These are phyloP conservation scores for Vidua macroura DNA, from an alignment of 2,113 vertebrate species.

Conservation along the genomic window DNA sequence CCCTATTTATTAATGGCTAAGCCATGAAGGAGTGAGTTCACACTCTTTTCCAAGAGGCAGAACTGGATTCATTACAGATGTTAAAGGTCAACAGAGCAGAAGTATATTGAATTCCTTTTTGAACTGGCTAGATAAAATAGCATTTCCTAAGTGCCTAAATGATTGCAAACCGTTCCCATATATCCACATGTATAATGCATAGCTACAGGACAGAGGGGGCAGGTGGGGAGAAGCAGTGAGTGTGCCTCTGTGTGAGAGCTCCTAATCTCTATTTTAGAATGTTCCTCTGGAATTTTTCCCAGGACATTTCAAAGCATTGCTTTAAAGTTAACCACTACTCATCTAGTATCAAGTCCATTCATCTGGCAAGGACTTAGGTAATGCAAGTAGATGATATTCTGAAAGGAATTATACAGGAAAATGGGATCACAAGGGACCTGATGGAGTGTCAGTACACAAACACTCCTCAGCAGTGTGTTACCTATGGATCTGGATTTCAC, in stretches of 20 bases:
- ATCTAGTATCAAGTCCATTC: background rate
- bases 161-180: conserved; percentile 21
- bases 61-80: conserved; percentile 54
- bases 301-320: conserved; percentile 49
- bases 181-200: background rate
- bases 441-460: conserved; percentile 48
- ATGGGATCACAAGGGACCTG: background rate
- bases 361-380: conserved; percentile 32
- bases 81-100: conserved; percentile 29
- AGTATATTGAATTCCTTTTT: conserved; percentile 37
- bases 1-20: conserved; percentile 51
- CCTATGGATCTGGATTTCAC: background rate
- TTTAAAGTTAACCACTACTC: conserved; percentile 46
- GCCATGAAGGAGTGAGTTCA: conserved; percentile 18
- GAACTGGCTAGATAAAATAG: conserved; percentile 46
- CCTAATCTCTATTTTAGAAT: conserved; percentile 49
- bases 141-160: conserved; percentile 42
- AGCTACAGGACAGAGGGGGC: background rate
- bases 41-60: conserved; percentile 50
- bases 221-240: background rate
- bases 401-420: conserved; percentile 33
- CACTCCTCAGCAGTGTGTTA: conserved; percentile 50
- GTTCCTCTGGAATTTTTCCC: conserved; percentile 56
- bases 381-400: conserved; percentile 11
- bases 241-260: background rate